These are phyloP conservation scores for Hippocampus barbouri DNA, from an alignment of 2,113 vertebrate genomes.

Conservation along the genomic window DNA sequence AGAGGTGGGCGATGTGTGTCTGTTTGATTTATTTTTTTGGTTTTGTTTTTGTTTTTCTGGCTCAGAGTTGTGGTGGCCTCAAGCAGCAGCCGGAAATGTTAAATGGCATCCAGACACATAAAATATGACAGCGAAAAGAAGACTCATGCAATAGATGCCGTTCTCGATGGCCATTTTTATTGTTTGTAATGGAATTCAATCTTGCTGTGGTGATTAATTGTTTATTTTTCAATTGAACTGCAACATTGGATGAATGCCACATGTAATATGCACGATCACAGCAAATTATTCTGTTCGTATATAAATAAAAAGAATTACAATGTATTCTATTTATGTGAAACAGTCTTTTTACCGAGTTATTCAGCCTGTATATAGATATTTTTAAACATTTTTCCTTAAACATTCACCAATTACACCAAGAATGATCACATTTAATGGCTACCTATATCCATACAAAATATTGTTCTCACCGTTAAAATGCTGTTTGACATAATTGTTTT, in stretches of 20 bases:
- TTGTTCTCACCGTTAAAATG: not conserved
- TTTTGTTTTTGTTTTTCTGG: conserved; percentile 19
- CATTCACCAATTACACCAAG: not conserved
- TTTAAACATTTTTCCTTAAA: not conserved
- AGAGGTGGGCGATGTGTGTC: conserved; percentile 19
- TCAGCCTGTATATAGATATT: no score
- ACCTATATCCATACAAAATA: not conserved
- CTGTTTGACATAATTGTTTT: not conserved
- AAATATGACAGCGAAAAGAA: conserved; percentile 4
- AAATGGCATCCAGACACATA: conserved; percentile 22
- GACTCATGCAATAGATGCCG: conserved; percentile 1
- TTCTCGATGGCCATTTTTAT: not conserved
- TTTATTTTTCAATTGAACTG: not conserved
- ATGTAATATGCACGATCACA: not conserved
- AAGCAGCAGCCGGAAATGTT: conserved; percentile 32
- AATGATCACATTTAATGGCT: not conserved
- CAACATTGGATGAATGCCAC: not conserved
- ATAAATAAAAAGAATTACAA: not conserved
- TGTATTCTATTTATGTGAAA: no score
- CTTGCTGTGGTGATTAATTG: not conserved
- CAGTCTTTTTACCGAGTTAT: no score
- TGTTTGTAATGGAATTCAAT: not conserved
- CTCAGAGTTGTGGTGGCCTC: conserved; percentile 38
- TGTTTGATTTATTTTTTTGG: conserved; percentile 10
- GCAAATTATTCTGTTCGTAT: not conserved